Evolutionary conservation across 2,797 vertebrate species (phyloP), one percentile per base, ranked within the genome.

Genomic region (Siniperca scherzeri): DNA sequence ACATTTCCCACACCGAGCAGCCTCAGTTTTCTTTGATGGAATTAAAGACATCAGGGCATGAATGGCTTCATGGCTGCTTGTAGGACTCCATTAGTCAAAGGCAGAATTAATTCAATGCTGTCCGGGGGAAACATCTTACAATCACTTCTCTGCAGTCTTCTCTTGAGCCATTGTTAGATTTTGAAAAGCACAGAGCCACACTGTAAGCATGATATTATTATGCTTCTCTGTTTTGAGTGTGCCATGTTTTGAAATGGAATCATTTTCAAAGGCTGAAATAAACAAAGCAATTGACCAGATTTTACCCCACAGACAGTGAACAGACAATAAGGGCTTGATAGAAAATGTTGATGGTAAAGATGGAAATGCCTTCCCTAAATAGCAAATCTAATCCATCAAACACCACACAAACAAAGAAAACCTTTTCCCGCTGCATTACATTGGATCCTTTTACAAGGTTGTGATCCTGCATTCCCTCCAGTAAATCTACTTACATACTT

Each of bases 171-270:
- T 50, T 55, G 46, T 77, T 50, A 67, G 46, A 27, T 68, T 42
- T 40, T 77, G 66, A 84, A 70, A 55, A 86, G 70, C 48, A 6
- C 4, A 5, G 27, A 55, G 75, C 68, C 62, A 3, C 0, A n/a
- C 19, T 53, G 72, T 36, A 44, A 70, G 70, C 38, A 30, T 70
- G 38, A 59, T 48, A 78, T 56, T 59, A 82, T 84, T 83, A 79
- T 44, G 57, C 62, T 1, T n/a, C 36, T 73, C 22, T 56, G 36
- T 62, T 62, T 50, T 40, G 67, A 66, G 70, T 86, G 89, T 93
- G 91, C 90, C 87, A 78, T 84, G 86, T 71, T 88, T 92, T 52
- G n/a, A 75, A 82, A 89, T 77, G 1, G 38, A 80, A 52, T 72
- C 16, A 86, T 93, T 88, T 76, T 53, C 59, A 40, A 30, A 4